Evolutionary conservation across 2,888 invertebrate species (phyloP), one percentile per base, ranked within the genome.

Genomic region (Nebria brevicollis): DNA sequence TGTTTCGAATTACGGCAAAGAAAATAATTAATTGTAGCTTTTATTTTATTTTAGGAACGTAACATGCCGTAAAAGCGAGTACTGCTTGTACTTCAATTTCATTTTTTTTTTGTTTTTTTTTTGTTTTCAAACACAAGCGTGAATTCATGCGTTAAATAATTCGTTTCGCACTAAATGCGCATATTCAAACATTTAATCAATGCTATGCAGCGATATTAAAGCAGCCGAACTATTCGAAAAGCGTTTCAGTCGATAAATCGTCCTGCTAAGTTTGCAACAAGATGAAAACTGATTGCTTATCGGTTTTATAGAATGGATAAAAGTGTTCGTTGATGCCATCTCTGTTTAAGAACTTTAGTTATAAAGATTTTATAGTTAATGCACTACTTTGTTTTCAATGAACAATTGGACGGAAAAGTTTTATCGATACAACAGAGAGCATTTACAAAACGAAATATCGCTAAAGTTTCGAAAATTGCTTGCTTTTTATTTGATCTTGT

Each of bases 351-450:
- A 80, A 66, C 74, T 80, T 80, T 26, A 70, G 13, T 80, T 75
- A 75, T 80, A 80, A 80, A 80, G 72, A 80, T 80, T 80, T 75
- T 80, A 75, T 80, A 80, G 80, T 75, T 75, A 75, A 80, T 80
- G 75, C 80, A 80, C 68, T 75, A 75, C 80, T 80, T 80, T 80
- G 80, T 80, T 80, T 80, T 80, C 75, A 80, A 75, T 80, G 80
- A 72, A 75, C 80, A 74, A 74, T 75, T 20, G 41, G 68, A 43
- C n/a, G 41, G 70, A 80, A 66, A 75, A 79, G 42, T 79, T 79
- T 79, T 79, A 79, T 79, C 75, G 75, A 74, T 75, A 64, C 70
- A 70, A 70, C 70, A 70, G 70, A 70, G 54, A 54, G 72, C 54
- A 72, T 77, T 79, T 79, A 41, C 66, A 74, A 66, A 66, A 74